phyloP scores from a whole-genome alignment of 1,140 invertebrate genomes.

The Spodoptera litura region DNA sequence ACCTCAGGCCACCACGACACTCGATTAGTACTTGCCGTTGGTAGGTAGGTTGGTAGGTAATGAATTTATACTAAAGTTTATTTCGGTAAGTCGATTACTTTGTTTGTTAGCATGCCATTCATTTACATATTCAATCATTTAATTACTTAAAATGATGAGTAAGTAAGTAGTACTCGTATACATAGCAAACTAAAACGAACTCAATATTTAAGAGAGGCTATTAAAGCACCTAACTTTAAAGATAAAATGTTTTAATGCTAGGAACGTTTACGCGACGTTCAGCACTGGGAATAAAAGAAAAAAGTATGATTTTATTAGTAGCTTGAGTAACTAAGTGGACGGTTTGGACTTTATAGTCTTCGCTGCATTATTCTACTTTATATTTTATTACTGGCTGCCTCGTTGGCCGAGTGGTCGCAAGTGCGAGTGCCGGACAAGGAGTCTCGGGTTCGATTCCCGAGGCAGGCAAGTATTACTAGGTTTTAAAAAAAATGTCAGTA shows the following conservation, averaged over 20 bases:
- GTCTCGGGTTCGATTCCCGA: too few relatives aligned
- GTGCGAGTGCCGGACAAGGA: too few relatives aligned
- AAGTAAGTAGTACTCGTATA: not conserved
- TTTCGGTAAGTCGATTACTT: too few relatives aligned
- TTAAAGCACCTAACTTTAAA: constrained; percentile 20
- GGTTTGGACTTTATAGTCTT: constrained; percentile 17
- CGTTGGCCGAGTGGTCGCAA: not conserved
- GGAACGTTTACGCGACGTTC: constrained; percentile 17
- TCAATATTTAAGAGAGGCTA: constrained; percentile 23
- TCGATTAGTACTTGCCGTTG: too few relatives aligned
- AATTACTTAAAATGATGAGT: too few relatives aligned
- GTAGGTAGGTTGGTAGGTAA: too few relatives aligned
- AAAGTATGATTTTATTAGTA: constrained; percentile 32
- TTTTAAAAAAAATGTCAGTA: too few relatives aligned
- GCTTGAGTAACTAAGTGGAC: constrained; percentile 18
- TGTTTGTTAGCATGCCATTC: too few relatives aligned
- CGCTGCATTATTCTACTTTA: constrained; percentile 10
- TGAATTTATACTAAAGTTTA: too few relatives aligned
- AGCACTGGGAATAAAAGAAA: constrained; percentile 24
- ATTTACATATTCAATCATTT: too few relatives aligned
- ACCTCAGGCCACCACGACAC: too few relatives aligned
- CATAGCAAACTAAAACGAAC: constrained; percentile 1
- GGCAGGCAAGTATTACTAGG: too few relatives aligned
- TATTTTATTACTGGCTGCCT: not conserved
- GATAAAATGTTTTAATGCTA: constrained; percentile 36